These are phyloP conservation scores for Habrosyne pyritoides DNA, from an alignment of 2,888 invertebrate genomes.

Conservation along the genomic window DNA sequence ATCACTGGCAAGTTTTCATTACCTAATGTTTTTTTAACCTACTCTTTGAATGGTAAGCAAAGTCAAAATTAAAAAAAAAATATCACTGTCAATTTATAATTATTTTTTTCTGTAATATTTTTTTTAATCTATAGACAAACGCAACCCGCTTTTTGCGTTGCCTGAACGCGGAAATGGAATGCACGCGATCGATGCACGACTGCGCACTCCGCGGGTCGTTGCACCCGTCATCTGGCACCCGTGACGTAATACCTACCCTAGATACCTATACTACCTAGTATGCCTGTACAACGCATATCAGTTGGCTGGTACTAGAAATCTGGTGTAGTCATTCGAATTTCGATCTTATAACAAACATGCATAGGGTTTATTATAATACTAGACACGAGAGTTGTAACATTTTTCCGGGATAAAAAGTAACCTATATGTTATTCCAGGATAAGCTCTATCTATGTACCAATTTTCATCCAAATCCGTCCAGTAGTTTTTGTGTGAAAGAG, in stretches of 20 bases:
- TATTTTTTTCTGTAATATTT: neutral
- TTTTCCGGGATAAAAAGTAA: no score
- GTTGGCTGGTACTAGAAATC: neutral
- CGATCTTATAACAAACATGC: neutral
- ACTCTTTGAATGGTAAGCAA: no score
- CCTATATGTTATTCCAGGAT: no score
- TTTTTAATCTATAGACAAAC: neutral
- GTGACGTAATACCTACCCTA: slow-evolving; percentile 17
- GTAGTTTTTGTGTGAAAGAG: no score
- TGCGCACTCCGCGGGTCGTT: slow-evolving; percentile 68
- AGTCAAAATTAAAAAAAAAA: neutral
- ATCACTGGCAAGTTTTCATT: no score
- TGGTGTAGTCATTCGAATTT: neutral
- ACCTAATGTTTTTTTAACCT: no score
- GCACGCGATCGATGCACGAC: slow-evolving; percentile 67
- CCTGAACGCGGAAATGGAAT: slow-evolving; percentile 34
- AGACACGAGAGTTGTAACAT: no score
- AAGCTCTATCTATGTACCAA: no score
- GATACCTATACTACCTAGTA: neutral
- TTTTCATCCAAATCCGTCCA: no score
- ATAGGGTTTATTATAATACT: no score
- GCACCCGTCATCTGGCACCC: slow-evolving; percentile 47
- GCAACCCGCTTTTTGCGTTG: neutral
- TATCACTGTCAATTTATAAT: no score
- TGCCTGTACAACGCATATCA: neutral